Percentiles rank a stretch among this genome's conserved stretches.
phyloP scores from a whole-genome alignment of 2,113 vertebrate species.

The Gopherus evgoodei region DNA sequence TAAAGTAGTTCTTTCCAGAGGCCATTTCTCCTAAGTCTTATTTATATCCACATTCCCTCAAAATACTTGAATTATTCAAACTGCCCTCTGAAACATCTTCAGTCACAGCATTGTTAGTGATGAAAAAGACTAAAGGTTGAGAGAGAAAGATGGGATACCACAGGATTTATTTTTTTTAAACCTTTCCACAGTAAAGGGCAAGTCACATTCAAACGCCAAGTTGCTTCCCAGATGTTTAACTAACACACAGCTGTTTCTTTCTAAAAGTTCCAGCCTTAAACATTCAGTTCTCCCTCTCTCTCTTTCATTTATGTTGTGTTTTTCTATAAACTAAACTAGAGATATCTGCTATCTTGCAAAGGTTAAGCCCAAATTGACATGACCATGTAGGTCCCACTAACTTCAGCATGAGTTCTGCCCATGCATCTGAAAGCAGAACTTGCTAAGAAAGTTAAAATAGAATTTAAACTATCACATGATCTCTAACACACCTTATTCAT shows the following conservation, averaged over 20 bases:
- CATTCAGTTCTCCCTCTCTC: rapidly evolving
- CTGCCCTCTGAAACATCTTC: not conserved
- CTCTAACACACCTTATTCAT: too few species aligned
- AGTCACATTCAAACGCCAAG: not conserved
- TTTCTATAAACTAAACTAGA: not conserved
- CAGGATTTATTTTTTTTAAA: not conserved
- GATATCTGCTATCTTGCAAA: not conserved
- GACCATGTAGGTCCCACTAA: not conserved
- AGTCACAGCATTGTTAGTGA: not conserved
- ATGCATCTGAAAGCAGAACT: not conserved
- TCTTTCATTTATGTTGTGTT: not conserved
- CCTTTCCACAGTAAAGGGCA: not conserved
- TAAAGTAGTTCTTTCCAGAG: not conserved
- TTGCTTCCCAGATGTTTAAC: not conserved
- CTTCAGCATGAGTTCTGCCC: not conserved
- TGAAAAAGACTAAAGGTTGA: not conserved
- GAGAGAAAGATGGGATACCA: not conserved
- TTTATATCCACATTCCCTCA: not conserved
- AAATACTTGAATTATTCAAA: not conserved
- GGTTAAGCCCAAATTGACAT: not conserved
- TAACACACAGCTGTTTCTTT: not conserved
- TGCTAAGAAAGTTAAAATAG: not conserved
- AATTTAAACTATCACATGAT: not conserved
- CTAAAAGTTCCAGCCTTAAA: not conserved
- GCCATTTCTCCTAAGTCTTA: not conserved